Conservation (phyloP, 2,888 invertebrate species). For the Agrochola lychnidis region DNA sequence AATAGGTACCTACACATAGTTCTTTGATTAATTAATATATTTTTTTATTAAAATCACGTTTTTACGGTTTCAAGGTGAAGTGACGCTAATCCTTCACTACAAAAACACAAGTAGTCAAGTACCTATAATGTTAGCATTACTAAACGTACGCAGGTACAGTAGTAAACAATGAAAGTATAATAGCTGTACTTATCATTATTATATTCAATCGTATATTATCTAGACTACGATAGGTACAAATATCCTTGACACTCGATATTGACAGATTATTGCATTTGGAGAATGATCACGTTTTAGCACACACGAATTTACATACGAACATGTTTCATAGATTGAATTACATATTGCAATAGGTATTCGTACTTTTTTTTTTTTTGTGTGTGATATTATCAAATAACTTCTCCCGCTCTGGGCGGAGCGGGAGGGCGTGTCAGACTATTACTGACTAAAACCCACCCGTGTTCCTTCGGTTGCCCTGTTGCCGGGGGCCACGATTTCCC, state of each 20-base stretch:
- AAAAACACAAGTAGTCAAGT: constrained; percentile 14
- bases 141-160: constrained; percentile 12
- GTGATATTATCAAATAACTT: no score
- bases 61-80: constrained; percentile 44
- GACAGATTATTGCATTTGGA: constrained; percentile 46
- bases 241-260: constrained; percentile 51
- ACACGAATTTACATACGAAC: constrained; percentile 23
- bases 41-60: constrained; percentile 54
- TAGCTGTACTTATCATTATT: constrained; percentile 24
- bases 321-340: constrained; percentile 20
- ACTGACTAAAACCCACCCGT: no score
- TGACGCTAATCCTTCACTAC: constrained; percentile 15
- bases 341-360: constrained; percentile 2
- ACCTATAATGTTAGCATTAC: constrained; percentile 12
- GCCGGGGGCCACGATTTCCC: no score
- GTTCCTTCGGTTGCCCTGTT: no score
- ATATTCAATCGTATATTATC: constrained; percentile 32
- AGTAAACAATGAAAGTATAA: constrained; percentile 31
- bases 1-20: constrained; percentile 50
- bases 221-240: constrained; percentile 11
- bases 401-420: no score
- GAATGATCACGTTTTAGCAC: constrained; percentile 38
- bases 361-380: no score
- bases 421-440: no score
- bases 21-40: constrained; percentile 52